phyloP scores from a whole-genome alignment of 2,888 invertebrate species.

The Lithophane socia region DNA sequence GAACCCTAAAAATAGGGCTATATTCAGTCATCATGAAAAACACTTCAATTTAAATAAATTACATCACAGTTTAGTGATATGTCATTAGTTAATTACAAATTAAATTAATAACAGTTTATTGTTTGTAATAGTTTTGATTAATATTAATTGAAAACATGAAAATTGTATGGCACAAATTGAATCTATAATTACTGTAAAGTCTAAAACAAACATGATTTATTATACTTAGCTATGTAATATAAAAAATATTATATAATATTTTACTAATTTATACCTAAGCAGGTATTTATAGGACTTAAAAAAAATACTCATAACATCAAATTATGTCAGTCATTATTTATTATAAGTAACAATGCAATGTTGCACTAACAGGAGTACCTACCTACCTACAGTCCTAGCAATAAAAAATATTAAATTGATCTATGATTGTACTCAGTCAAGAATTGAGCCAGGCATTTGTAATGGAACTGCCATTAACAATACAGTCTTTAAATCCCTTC shows the following conservation, averaged over 20 bases:
- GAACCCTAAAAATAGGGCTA: too few species aligned
- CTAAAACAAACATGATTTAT: constrained; percentile 36
- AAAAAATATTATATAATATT: constrained; percentile 14
- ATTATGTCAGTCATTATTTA: constrained; percentile 45
- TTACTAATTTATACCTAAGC: constrained; percentile 23
- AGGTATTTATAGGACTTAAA: constrained; percentile 11
- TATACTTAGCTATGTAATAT: constrained; percentile 8
- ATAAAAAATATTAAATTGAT: constrained; percentile 53
- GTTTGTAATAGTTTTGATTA: too few species aligned
- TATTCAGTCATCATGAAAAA: too few species aligned
- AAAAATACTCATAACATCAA: constrained; percentile 29
- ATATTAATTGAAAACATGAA: constrained; percentile 23
- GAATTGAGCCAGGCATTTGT: constrained; percentile 87
- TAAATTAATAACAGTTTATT: too few species aligned
- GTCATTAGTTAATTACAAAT: too few species aligned
- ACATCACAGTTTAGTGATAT: too few species aligned
- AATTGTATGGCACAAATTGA: constrained; percentile 58
- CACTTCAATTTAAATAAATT: too few species aligned
- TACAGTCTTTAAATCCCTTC: constrained; percentile 91
- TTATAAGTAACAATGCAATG: constrained; percentile 13
- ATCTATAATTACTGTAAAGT: constrained; percentile 18
- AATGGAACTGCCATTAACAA: constrained; percentile 89
- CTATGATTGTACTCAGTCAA: constrained; percentile 60
- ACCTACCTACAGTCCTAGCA: constrained; percentile 4
- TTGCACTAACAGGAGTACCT: constrained; percentile 15